Base-by-base conservation (phyloP, 1,140 invertebrate genomes). In the Drosophila neocordata region DNA sequence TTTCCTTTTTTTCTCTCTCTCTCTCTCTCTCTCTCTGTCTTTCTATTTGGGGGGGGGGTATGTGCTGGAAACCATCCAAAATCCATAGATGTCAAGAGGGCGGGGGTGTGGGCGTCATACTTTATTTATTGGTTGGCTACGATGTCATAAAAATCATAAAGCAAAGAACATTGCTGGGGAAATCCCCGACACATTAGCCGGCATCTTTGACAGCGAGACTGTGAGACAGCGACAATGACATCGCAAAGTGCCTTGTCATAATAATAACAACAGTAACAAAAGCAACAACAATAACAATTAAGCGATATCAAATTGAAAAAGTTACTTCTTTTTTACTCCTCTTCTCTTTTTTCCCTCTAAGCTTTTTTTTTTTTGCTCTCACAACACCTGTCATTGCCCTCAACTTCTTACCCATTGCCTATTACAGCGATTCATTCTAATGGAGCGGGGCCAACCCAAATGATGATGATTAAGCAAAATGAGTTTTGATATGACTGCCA, bases 241-340 rank as follows among this genome's bases (percentile, higher is more conserved):
- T 65, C 82, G 75, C 58, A 79, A 87, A 85, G 67, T 85, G 83
- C 60, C 78, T 65, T 79, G 83, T 79, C 78, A 87, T 74, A 87
- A 62, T 56, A 77, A 44, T 48, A 73, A 71, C 64, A 77, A 66
- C 60, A 78, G 13, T 38, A 51, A 58, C 62, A 72, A 51, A 58
- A 56, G 52, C 67, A 71, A 76, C 60, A 75, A 51, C 60, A 73
- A 88, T 85, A 85, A 82, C 79, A 85, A 85, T 85, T 87, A 85
- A 85, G 78, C 74, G 69, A 88, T 82, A 85, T 82, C 62, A 88
- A 85, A 85, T 85, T 85, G 83, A 85, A 85, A 85, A 73, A 80
- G 74, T 87, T 71, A 76, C 75, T 76, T 81, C 78, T 81, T 82
- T 75, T 69, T 65, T 71, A 44, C 35, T 35, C 20, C 63, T 77